Conservation (phyloP, 2,888 invertebrate species). For the Epistrophe grossulariae region DNA sequence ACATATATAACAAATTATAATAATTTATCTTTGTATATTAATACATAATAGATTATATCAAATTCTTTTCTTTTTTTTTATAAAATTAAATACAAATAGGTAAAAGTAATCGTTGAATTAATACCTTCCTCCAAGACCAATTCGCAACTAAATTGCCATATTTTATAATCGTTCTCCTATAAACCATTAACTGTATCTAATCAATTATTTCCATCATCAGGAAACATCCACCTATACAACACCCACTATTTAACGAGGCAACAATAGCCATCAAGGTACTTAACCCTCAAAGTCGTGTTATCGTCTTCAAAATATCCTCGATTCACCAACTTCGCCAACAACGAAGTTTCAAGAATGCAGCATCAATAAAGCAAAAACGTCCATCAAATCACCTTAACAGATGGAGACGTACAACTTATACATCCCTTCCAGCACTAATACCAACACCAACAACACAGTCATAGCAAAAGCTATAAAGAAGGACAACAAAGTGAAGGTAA, state of each 20-base stretch:
- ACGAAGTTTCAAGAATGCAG: constrained; percentile 19
- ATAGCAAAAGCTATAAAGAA: constrained; percentile 17
- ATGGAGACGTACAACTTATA: constrained; percentile 19
- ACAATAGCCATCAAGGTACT: constrained; percentile 38
- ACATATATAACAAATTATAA: too few species aligned
- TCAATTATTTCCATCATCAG: not conserved
- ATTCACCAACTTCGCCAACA: constrained; percentile 27
- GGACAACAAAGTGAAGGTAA: constrained; percentile 48
- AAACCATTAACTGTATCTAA: not conserved
- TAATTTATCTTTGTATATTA: too few species aligned
- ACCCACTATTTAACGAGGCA: constrained; percentile 9
- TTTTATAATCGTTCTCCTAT: not conserved
- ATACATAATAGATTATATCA: too few species aligned
- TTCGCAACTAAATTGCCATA: not conserved
- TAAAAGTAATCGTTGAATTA: not conserved
- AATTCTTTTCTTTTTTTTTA: not conserved
- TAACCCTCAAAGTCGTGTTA: constrained; percentile 29
- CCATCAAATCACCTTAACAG: constrained; percentile 51
- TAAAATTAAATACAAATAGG: not conserved
- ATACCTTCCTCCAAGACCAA: not conserved
- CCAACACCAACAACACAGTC: constrained; percentile 1
- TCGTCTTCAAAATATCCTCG: constrained; percentile 30
- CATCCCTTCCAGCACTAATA: not conserved
- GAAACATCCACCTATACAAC: not conserved
- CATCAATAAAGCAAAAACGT: constrained; percentile 30